These are phyloP conservation scores for Belonocnema kinseyi DNA, from an alignment of 1,140 invertebrate species.

Conservation along the genomic window DNA sequence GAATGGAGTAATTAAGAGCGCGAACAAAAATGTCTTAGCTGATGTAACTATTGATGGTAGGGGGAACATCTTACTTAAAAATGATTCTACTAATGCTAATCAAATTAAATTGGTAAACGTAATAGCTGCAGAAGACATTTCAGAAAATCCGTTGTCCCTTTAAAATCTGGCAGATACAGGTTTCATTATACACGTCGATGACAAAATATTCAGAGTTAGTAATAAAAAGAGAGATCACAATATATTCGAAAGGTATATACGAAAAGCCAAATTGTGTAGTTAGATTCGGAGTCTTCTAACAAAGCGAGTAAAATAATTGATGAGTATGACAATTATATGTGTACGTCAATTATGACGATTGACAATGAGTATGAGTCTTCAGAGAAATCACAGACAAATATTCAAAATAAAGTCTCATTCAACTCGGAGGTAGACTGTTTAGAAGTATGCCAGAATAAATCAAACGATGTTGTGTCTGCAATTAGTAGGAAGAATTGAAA, in stretches of 20 bases:
- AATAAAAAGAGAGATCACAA: neutral
- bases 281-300: too few species aligned
- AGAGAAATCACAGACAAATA: conserved; percentile 38
- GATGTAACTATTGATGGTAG: conserved; percentile 43
- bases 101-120: conserved; percentile 40
- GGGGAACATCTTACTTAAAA: conserved; percentile 44
- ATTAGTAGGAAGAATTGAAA: conserved; percentile 36
- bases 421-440: conserved; percentile 34
- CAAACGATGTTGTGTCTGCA: conserved; percentile 14
- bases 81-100: conserved; percentile 19
- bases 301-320: too few species aligned
- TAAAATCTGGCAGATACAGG: too few species aligned
- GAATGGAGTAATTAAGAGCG: conserved; percentile 37
- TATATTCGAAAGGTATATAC: too few species aligned
- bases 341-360: conserved; percentile 32
- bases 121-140: too few species aligned
- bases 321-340: neutral
- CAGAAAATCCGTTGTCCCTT: too few species aligned
- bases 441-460: neutral
- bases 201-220: conserved; percentile 17
- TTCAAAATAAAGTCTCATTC: neutral
- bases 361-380: conserved; percentile 32
- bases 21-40: conserved; percentile 46
- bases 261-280: too few species aligned
- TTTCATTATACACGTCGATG: too few species aligned